phyloP scores from a whole-genome alignment of 2,888 invertebrate species.

The Dinocampus coccinellae region DNA sequence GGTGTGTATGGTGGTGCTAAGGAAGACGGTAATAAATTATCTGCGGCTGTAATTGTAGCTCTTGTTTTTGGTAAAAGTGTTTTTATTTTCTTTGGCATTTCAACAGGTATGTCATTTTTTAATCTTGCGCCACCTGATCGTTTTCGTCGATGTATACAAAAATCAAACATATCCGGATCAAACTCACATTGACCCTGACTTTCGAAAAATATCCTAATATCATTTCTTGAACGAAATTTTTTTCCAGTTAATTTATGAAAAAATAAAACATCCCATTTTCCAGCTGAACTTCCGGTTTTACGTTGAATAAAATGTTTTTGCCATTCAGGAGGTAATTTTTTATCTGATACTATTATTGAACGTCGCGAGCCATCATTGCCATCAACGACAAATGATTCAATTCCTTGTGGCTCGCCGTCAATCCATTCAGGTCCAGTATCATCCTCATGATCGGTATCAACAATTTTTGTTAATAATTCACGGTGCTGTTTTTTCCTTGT shows the following conservation, averaged over 20 bases:
- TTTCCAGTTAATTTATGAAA: conserved; percentile 76
- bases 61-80: conserved; percentile 64
- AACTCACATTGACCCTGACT: conserved; percentile 68
- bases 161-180: conserved; percentile 74
- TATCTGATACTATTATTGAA: conserved; percentile 79
- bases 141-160: conserved; percentile 72
- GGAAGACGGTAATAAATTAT: background rate
- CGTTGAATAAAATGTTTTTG: conserved; percentile 83
- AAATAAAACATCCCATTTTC: conserved; percentile 87
- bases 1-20: background rate
- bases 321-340: conserved; percentile 82
- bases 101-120: conserved; percentile 49
- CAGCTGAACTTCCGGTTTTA: conserved; percentile 77
- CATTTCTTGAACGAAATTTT: conserved; percentile 74
- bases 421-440: conserved; percentile 64
- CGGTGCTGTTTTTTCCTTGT: conserved; percentile 56
- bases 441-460: conserved; percentile 56
- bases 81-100: conserved; percentile 62
- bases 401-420: conserved; percentile 64
- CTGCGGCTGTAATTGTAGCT: conserved; percentile 20
- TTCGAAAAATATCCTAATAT: conserved; percentile 72
- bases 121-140: conserved; percentile 53
- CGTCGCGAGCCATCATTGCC: conserved; percentile 65
- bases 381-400: conserved; percentile 65
- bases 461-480: conserved; percentile 39